A percentile compares a stretch with the other conserved stretches of the same genome.
Conservation (phyloP, 2,113 vertebrate species). For the Nipponia nippon region DNA sequence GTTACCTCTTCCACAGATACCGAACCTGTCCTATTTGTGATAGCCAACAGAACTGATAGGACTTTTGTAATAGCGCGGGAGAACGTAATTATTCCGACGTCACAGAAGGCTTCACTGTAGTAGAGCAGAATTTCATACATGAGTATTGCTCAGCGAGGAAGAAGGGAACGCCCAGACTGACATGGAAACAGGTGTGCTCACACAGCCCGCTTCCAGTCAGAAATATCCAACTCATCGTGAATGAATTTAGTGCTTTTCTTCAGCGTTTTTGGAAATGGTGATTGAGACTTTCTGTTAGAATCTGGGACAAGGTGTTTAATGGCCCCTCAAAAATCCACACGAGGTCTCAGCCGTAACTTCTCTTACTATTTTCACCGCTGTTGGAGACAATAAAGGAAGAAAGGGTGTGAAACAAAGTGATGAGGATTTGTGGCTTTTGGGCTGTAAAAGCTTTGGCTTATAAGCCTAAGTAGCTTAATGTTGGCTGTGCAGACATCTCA, state of each 20-base stretch:
- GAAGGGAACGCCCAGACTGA: neutral
- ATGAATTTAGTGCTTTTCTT: neutral
- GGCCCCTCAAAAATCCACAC: neutral
- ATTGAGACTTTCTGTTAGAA: neutral
- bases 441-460: neutral
- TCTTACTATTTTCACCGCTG: neutral
- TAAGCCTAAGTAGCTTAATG: slow-evolving; percentile 38
- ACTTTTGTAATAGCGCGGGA: neutral
- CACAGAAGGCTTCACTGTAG: neutral
- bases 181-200: neutral
- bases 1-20: neutral
- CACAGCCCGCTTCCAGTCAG: neutral
- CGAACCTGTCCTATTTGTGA: neutral
- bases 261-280: neutral
- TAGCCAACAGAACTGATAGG: neutral
- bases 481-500: slow-evolving; percentile 7
- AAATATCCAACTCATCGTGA: neutral
- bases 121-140: neutral
- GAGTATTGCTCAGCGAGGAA: neutral
- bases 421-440: slow-evolving; percentile 15
- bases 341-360: neutral
- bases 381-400: neutral
- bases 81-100: neutral
- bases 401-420: neutral
- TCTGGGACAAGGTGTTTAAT: neutral